These are phyloP conservation scores for Kryptolebias ocellatus DNA, from an alignment of 2,797 vertebrate genomes.

Conservation along the genomic window DNA sequence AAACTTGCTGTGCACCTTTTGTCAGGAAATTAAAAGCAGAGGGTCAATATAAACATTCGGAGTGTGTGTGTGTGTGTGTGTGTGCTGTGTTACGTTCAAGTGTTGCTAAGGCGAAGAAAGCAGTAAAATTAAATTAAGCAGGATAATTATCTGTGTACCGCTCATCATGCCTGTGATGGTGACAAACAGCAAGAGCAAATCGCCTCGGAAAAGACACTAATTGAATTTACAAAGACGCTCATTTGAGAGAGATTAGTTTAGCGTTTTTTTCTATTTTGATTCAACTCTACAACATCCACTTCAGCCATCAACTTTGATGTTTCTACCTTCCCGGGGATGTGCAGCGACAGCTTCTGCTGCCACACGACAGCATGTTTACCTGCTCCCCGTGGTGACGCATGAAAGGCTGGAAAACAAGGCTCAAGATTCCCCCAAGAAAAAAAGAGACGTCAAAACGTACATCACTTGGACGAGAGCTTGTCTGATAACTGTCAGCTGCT, in stretches of 20 bases:
- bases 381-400: conserved; percentile 12
- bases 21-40: conserved; percentile 65
- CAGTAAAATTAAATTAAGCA: conserved; percentile 56
- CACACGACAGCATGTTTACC: conserved; percentile 14
- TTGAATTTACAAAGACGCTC: conserved; percentile 37
- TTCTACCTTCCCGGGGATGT: conserved; percentile 22
- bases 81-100: conserved; percentile 9
- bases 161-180: conserved; percentile 1
- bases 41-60: conserved; percentile 50
- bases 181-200: conserved; percentile 42
- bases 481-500: background rate
- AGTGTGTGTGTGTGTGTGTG: conserved; percentile 3
- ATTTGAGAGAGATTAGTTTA: conserved; percentile 5
- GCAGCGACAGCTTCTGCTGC: conserved; percentile 9
- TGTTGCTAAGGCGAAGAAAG: conserved; percentile 33
- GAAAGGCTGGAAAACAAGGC: conserved; percentile 22
- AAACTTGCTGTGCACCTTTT: conserved; percentile 20
- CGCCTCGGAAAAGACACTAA: conserved; percentile 17
- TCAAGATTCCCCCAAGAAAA: background rate
- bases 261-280: conserved; percentile 3
- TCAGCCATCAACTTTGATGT: conserved; percentile 4
- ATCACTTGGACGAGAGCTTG: background rate
- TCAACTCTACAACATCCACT: conserved; percentile 14
- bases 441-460: background rate
- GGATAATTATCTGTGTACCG: conserved; percentile 35